These are phyloP conservation scores for Picus viridis DNA, from an alignment of 2,797 vertebrate genomes.

Conservation along the genomic window DNA sequence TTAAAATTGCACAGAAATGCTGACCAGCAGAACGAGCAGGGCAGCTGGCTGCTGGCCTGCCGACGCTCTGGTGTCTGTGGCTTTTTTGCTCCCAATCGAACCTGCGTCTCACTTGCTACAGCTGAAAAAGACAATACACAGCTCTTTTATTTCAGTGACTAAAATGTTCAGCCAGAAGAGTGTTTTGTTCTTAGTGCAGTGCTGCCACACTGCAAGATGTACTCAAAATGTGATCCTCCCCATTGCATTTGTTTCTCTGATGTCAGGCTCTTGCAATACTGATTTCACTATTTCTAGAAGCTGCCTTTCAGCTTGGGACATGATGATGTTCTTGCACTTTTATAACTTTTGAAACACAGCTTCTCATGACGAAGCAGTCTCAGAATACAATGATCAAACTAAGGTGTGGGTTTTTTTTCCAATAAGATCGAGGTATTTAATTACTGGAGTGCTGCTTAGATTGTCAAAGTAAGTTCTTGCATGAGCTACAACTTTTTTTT, in stretches of 20 bases:
- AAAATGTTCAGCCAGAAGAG: background rate
- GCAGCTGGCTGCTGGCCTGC: background rate
- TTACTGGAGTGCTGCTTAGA: conserved; percentile 43
- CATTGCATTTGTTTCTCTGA: background rate
- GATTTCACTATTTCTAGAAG: conserved; percentile 9
- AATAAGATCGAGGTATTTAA: conserved; percentile 21
- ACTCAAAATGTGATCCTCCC: background rate
- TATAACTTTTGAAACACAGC: conserved; percentile 44
- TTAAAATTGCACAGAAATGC: background rate
- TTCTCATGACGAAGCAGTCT: conserved; percentile 52
- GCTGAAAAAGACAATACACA: background rate
- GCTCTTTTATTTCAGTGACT: background rate
- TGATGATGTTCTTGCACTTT: conserved; percentile 46
- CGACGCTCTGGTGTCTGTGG: background rate
- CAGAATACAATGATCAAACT: conserved; percentile 46
- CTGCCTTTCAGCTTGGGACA: conserved; percentile 52
- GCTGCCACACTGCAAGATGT: background rate
- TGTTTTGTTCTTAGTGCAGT: background rate
- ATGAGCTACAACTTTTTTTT: conserved; percentile 44
- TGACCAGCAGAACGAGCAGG: background rate
- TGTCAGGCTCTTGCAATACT: conserved; percentile 25
- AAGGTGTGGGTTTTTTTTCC: background rate
- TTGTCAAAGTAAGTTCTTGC: conserved; percentile 45
- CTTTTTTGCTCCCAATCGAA: background rate
- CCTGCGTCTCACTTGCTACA: conserved; percentile 3